Evolutionary conservation across 2,113 vertebrate species (phyloP).

Genomic region (Anolis sagrei): DNA sequence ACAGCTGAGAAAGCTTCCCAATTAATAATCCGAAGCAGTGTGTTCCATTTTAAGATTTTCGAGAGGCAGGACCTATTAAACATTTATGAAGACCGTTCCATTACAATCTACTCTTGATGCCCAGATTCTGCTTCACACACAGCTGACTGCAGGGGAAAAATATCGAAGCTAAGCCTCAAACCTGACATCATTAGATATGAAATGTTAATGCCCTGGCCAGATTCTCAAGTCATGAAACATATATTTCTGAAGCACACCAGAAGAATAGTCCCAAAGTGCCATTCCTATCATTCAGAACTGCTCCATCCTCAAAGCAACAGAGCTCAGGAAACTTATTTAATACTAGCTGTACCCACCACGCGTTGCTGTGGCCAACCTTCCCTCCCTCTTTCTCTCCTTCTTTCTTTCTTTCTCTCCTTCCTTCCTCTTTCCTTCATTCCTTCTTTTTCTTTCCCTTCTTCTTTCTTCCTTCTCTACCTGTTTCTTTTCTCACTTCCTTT

Average conservation of each 20-base stretch:
- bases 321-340: too few relatives aligned
- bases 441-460: too few relatives aligned
- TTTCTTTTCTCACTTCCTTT: too few relatives aligned
- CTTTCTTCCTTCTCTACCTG: too few relatives aligned
- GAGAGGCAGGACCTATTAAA: constrained; percentile 30
- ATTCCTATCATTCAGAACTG: too few relatives aligned
- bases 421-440: too few relatives aligned
- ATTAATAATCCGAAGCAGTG: constrained; percentile 21
- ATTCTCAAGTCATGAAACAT: background rate
- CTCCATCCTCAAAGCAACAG: too few relatives aligned
- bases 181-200: background rate
- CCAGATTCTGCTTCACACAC: background rate
- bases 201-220: background rate
- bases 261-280: background rate
- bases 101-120: background rate
- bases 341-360: too few relatives aligned
- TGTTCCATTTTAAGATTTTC: constrained; percentile 26
- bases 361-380: too few relatives aligned
- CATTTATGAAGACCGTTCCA: constrained; percentile 14
- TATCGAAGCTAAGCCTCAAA: background rate
- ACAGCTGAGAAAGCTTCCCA: constrained; percentile 12
- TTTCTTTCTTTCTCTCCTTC: too few relatives aligned
- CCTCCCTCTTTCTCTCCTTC: too few relatives aligned
- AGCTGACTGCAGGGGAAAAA: background rate
- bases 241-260: background rate